Evolutionary conservation across 30 jellyfish, hydroid and myxozoan genomes (phyloP).

Genomic region (Aurelia sp.): DNA sequence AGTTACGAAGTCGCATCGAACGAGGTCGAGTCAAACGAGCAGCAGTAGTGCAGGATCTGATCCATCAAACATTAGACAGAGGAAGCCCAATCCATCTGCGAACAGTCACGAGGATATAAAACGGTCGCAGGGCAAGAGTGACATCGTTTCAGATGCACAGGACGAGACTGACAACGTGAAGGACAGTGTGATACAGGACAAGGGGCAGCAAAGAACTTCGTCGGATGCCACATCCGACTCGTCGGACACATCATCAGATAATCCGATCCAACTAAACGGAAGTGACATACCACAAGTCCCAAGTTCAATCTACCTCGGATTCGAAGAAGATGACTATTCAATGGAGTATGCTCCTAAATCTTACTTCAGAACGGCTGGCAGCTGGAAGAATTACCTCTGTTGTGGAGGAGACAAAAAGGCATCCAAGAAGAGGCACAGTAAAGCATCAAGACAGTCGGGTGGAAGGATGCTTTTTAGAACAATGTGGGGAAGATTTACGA

Average conservation of each 20-base stretch:
- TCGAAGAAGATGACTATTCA: not conserved
- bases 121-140: too few species aligned
- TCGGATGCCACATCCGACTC: not conserved
- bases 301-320: too few species aligned
- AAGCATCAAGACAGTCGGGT: not conserved
- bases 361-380: not conserved
- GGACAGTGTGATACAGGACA: not conserved
- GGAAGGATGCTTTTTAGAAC: not conserved
- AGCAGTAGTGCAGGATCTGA: too few species aligned
- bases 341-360: not conserved
- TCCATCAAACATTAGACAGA: not conserved
- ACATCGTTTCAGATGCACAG: not conserved
- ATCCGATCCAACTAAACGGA: too few species aligned
- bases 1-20: not conserved
- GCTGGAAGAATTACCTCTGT: not conserved
- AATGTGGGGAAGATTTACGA: not conserved
- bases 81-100: not conserved
- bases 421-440: not conserved
- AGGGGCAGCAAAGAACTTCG: too few species aligned
- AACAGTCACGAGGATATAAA: too few species aligned
- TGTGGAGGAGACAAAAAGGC: not conserved
- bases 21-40: too few species aligned
- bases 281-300: too few species aligned
- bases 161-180: conserved; percentile 17
- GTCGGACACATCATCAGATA: not conserved